phyloP scores from a whole-genome alignment of 1,140 invertebrate species.

The Bradysia coprophila region DNA sequence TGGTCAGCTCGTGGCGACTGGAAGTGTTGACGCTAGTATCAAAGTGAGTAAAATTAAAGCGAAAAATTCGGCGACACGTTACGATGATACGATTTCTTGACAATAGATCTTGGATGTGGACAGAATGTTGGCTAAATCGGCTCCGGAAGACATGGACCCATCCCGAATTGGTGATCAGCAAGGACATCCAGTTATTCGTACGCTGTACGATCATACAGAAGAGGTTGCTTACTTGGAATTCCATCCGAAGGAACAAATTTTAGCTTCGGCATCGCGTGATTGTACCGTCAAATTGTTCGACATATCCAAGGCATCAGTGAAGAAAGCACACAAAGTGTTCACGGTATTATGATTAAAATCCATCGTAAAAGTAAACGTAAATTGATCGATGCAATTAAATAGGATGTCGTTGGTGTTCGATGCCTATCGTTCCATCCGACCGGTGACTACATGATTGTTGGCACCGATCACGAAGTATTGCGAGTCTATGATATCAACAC shows the following conservation, averaged over 20 bases:
- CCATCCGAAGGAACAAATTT: slow-evolving; percentile 82
- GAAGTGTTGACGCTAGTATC: slow-evolving; percentile 94
- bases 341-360: slow-evolving; percentile 28
- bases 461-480: slow-evolving; percentile 79
- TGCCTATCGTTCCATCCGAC: slow-evolving; percentile 88
- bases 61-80: too few species aligned
- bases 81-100: too few species aligned
- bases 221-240: slow-evolving; percentile 95
- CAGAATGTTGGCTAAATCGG: slow-evolving; percentile 88
- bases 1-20: slow-evolving; percentile 93
- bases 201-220: slow-evolving; percentile 95
- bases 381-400: slow-evolving; percentile 7
- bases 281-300: slow-evolving; percentile 93
- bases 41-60: too few species aligned
- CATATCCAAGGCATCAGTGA: slow-evolving; percentile 93
- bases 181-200: slow-evolving; percentile 94
- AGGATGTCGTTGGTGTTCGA: slow-evolving; percentile 80
- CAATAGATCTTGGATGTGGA: slow-evolving; percentile 87
- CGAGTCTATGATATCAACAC: slow-evolving; percentile 92
- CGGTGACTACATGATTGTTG: slow-evolving; percentile 86
- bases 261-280: slow-evolving; percentile 87
- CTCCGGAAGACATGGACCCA: slow-evolving; percentile 62
- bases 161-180: slow-evolving; percentile 59
- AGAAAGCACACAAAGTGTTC: slow-evolving; percentile 91
- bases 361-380: slow-evolving; percentile 3